Base-by-base conservation (phyloP, 2,888 invertebrate species). In the Oscheius myriophilus region DNA sequence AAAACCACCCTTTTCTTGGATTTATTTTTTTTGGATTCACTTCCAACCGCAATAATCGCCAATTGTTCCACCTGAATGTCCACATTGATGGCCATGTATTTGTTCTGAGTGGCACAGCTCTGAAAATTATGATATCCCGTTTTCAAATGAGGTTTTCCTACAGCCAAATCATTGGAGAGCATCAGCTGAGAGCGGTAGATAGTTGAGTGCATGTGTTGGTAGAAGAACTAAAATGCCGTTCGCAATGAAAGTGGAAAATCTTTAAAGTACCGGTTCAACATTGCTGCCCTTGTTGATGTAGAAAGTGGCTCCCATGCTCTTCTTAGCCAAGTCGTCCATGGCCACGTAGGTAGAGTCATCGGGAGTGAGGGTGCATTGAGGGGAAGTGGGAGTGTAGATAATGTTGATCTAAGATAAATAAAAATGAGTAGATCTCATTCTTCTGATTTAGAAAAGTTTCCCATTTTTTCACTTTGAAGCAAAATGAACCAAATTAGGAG, bases 401-500 rank as follows among this genome's bases (percentile, higher is more conserved):
- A 81, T 78, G 70, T 76, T 73, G 59, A 80, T 67, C 79, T 79
- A 63, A n/a, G 70, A 49, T 16, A n/a, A 1, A n/a, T n/a, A n/a
- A n/a, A n/a, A n/a, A n/a, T n/a, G n/a, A n/a, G n/a, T n/a, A n/a
- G n/a, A n/a, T n/a, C n/a, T n/a, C n/a, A n/a, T n/a, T n/a, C n/a
- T n/a, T n/a, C n/a, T n/a, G n/a, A n/a, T n/a, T n/a, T n/a, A n/a
- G n/a, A n/a, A n/a, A n/a, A n/a, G n/a, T n/a, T n/a, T n/a, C n/a
- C n/a, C n/a, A n/a, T n/a, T n/a, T n/a, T n/a, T n/a, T n/a, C n/a
- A n/a, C n/a, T n/a, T n/a, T n/a, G n/a, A n/a, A n/a, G n/a, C n/a
- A n/a, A n/a, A n/a, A n/a, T n/a, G n/a, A n/a, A n/a, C n/a, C n/a
- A n/a, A n/a, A n/a, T n/a, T n/a, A n/a, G n/a, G n/a, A n/a, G n/a